phyloP scores from a whole-genome alignment of 2,888 invertebrate species.

The Morpho achilles region DNA sequence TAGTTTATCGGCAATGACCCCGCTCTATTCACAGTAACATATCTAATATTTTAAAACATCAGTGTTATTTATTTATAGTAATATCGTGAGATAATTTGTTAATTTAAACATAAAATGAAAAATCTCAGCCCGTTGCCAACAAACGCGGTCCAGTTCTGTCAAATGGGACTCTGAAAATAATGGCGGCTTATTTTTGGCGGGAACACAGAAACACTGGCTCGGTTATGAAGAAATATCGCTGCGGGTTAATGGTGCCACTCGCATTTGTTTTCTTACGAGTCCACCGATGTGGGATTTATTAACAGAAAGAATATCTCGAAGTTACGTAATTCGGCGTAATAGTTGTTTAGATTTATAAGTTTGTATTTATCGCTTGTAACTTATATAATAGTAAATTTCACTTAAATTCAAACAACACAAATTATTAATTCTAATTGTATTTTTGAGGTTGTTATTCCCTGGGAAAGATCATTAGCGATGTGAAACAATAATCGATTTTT shows the following conservation, averaged over 20 bases:
- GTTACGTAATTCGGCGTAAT: constrained; percentile 15
- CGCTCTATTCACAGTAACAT: no score
- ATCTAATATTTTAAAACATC: no score
- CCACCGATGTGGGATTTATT: constrained; percentile 26
- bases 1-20: no score
- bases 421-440: no score
- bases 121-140: constrained; percentile 43
- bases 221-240: constrained; percentile 50
- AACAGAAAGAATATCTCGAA: constrained; percentile 13
- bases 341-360: constrained; percentile 1
- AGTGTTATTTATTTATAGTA: constrained; percentile 2
- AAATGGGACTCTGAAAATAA: constrained; percentile 59
- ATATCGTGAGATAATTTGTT: constrained; percentile 32
- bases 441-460: no score
- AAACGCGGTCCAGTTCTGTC: constrained; percentile 66
- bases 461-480: no score
- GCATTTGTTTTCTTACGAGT: constrained; percentile 39
- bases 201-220: constrained; percentile 46
- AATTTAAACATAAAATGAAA: constrained; percentile 26
- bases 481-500: no score
- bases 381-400: neutral
- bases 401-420: no score
- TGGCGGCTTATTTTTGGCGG: constrained; percentile 68
- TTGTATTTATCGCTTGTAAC: neutral
- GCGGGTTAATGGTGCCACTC: constrained; percentile 36